Evolutionary conservation across 2,888 invertebrate species (phyloP).

Genomic region (Drosophila antonietae): DNA sequence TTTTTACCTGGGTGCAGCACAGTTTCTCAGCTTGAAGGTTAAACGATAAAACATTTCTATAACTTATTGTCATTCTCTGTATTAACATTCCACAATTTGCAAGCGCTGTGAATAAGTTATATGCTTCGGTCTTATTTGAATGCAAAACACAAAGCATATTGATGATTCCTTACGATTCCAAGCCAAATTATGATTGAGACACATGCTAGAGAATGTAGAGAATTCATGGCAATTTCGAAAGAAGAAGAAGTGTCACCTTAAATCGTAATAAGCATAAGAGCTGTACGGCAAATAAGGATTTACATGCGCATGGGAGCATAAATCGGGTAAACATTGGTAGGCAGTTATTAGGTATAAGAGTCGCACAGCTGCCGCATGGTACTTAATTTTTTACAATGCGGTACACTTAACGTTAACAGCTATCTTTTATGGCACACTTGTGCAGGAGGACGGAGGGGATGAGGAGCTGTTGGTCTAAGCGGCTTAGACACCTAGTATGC

Average conservation of each 20-base stretch:
- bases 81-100: neutral
- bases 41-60: neutral
- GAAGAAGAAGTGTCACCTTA: slow-evolving; percentile 35
- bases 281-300: slow-evolving; percentile 40
- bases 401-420: slow-evolving; percentile 47
- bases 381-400: slow-evolving; percentile 63
- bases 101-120: neutral
- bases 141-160: neutral
- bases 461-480: slow-evolving; percentile 57
- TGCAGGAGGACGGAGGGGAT: neutral
- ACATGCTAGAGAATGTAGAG: neutral
- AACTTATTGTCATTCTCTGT: neutral
- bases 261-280: slow-evolving; percentile 62
- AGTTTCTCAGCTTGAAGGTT: neutral
- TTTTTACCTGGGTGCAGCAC: neutral
- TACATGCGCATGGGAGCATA: slow-evolving; percentile 40
- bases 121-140: neutral
- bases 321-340: slow-evolving; percentile 48
- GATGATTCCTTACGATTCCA: neutral
- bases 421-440: slow-evolving; percentile 60
- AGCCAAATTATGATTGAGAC: slow-evolving; percentile 16
- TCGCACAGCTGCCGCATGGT: slow-evolving; percentile 44
- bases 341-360: slow-evolving; percentile 33
- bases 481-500: slow-evolving; percentile 53
- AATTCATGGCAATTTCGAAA: neutral